These are phyloP conservation scores for Nibea coibor DNA, from an alignment of 2,113 vertebrate species.

Conservation along the genomic window DNA sequence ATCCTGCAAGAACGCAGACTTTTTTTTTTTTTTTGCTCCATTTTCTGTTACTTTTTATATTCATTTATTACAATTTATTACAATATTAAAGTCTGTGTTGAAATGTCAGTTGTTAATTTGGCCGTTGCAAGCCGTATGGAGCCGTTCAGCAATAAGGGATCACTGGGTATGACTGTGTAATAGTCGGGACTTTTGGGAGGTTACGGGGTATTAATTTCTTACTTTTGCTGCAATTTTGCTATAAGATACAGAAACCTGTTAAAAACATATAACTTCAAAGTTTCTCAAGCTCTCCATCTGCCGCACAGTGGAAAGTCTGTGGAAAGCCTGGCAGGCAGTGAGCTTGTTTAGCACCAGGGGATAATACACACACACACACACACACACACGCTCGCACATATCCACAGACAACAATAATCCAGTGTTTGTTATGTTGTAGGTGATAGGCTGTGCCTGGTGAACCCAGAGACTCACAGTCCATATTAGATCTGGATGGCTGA, in stretches of 20 bases:
- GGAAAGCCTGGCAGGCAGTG: constrained; percentile 15
- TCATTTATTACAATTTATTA: not conserved
- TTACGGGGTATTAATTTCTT: not conserved
- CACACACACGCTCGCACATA: constrained; percentile 6
- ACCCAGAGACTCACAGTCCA: constrained; percentile 23
- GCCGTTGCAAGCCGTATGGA: not conserved
- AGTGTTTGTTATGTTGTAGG: constrained; percentile 40
- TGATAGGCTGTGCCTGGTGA: constrained; percentile 46
- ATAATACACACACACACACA: constrained; percentile 17
- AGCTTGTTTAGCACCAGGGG: constrained; percentile 22
- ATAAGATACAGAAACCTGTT: not conserved
- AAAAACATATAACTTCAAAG: constrained; percentile 12
- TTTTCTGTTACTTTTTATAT: not conserved
- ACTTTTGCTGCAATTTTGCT: not conserved
- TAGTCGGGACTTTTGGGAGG: not conserved
- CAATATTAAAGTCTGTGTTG: not conserved
- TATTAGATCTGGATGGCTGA: constrained; percentile 55
- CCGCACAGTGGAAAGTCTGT: constrained; percentile 6
- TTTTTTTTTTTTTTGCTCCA: too few species aligned
- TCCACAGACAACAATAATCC: constrained; percentile 36
- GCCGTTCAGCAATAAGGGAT: not conserved
- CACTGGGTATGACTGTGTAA: not conserved
- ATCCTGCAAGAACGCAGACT: too few species aligned
- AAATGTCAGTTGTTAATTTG: constrained; percentile 1
- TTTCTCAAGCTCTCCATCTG: constrained; percentile 29